phyloP scores from a whole-genome alignment of 1,140 invertebrate genomes.

The Ooceraea biroi region DNA sequence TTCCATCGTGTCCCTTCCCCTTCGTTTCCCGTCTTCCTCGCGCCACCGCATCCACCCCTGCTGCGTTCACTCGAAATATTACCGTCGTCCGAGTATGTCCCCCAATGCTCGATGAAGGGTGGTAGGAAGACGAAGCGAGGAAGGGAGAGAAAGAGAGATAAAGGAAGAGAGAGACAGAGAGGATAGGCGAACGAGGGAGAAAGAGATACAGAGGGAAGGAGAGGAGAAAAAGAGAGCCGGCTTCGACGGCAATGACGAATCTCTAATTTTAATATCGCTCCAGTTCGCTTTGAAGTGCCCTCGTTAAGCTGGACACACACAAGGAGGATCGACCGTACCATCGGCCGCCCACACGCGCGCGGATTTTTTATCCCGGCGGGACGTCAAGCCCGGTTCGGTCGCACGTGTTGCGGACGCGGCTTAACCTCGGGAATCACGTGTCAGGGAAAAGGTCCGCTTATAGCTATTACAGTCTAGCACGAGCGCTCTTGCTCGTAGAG shows the following conservation, averaged over 20 bases:
- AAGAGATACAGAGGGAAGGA: neutral
- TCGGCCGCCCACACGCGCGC: slow-evolving; percentile 56
- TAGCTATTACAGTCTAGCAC: slow-evolving; percentile 51
- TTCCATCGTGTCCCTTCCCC: slow-evolving; percentile 22
- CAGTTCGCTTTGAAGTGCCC: slow-evolving; percentile 81
- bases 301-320: slow-evolving; percentile 75
- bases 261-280: slow-evolving; percentile 83
- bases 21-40: neutral
- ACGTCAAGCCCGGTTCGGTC: slow-evolving; percentile 48
- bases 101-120: slow-evolving; percentile 53
- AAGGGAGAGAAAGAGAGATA: slow-evolving; percentile 21
- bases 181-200: neutral
- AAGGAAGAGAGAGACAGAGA: slow-evolving; percentile 10
- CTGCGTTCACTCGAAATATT: slow-evolving; percentile 77
- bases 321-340: slow-evolving; percentile 65
- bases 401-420: slow-evolving; percentile 70
- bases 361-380: slow-evolving; percentile 69
- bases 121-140: slow-evolving; percentile 37
- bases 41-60: slow-evolving; percentile 10
- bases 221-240: slow-evolving; percentile 46
- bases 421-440: slow-evolving; percentile 64
- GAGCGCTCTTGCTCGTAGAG: slow-evolving; percentile 8
- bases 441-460: slow-evolving; percentile 41
- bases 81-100: slow-evolving; percentile 70
- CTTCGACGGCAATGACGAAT: slow-evolving; percentile 73